phyloP scores from a whole-genome alignment of 2,113 vertebrate species.

The Psilopsiagon aymara region DNA sequence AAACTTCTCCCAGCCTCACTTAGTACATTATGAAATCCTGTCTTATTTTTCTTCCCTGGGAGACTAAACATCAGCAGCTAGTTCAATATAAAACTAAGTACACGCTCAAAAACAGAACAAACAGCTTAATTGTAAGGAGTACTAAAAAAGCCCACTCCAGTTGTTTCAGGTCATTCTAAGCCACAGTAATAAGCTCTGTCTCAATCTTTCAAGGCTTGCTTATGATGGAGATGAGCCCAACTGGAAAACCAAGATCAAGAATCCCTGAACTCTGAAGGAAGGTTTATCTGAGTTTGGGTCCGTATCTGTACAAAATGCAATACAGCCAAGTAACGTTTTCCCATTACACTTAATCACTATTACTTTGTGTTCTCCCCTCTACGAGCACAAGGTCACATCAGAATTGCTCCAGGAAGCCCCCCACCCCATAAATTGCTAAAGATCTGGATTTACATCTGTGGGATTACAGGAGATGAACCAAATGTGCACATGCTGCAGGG shows the following conservation, averaged over 20 bases:
- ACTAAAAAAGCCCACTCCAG: background rate
- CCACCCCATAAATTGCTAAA: conserved; percentile 26
- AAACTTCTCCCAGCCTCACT: background rate
- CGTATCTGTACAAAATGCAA: background rate
- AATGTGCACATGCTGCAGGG: conserved; percentile 60
- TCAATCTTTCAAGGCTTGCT: background rate
- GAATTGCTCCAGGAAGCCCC: background rate
- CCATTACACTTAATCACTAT: conserved; percentile 63
- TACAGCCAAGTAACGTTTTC: conserved; percentile 36
- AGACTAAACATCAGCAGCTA: conserved; percentile 41
- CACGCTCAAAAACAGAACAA: conserved; percentile 1
- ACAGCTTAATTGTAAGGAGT: background rate
- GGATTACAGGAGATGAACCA: conserved; percentile 73
- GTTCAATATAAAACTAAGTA: conserved; percentile 37
- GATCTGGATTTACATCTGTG: conserved; percentile 52
- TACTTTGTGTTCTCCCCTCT: conserved; percentile 5
- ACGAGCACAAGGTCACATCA: conserved; percentile 22
- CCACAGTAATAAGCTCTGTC: background rate
- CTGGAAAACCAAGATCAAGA: conserved; percentile 19
- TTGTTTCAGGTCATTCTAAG: conserved; percentile 1
- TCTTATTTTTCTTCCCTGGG: conserved; percentile 18
- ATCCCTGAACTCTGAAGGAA: conserved; percentile 54
- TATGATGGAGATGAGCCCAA: conserved; percentile 47
- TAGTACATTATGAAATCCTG: background rate
- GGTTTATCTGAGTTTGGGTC: conserved; percentile 8